Percentiles rank a stretch among this genome's conserved stretches.
Conservation (phyloP, 2,797 vertebrate genomes). For the Coranthus polyacanthus region DNA sequence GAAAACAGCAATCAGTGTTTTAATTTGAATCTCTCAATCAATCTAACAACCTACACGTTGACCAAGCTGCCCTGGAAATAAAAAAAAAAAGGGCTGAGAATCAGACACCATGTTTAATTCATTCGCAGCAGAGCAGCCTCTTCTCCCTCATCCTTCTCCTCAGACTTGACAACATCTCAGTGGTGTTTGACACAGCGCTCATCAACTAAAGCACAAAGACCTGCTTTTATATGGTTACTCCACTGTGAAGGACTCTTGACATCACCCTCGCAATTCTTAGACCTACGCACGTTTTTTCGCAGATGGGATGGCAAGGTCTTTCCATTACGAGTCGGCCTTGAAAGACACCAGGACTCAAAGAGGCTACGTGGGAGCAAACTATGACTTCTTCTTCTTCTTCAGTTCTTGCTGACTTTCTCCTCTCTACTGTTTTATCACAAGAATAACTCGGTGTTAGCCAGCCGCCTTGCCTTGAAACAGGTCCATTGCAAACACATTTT, state of each 20-base stretch:
- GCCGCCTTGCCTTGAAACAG: conserved; percentile 78
- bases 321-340: conserved; percentile 49
- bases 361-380: conserved; percentile 61
- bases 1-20: conserved; percentile 44
- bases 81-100: conserved; percentile 35
- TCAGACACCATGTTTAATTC: conserved; percentile 32
- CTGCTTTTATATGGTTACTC: conserved; percentile 83
- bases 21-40: conserved; percentile 50
- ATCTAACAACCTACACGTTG: conserved; percentile 41
- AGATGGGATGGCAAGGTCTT: conserved; percentile 57
- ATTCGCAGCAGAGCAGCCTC: conserved; percentile 57
- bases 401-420: conserved; percentile 51
- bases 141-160: conserved; percentile 26
- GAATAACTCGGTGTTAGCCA: conserved; percentile 63
- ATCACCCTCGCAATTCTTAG: conserved; percentile 65
- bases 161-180: conserved; percentile 56
- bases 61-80: conserved; percentile 40
- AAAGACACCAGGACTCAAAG: conserved; percentile 59
- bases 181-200: conserved; percentile 61
- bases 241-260: conserved; percentile 84
- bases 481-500: conserved; percentile 71
- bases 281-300: conserved; percentile 21
- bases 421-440: conserved; percentile 55
- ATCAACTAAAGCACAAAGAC: conserved; percentile 85
- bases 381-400: conserved; percentile 42